phyloP scores from a whole-genome alignment of 2,113 vertebrate genomes.

The Tor tambroides region DNA sequence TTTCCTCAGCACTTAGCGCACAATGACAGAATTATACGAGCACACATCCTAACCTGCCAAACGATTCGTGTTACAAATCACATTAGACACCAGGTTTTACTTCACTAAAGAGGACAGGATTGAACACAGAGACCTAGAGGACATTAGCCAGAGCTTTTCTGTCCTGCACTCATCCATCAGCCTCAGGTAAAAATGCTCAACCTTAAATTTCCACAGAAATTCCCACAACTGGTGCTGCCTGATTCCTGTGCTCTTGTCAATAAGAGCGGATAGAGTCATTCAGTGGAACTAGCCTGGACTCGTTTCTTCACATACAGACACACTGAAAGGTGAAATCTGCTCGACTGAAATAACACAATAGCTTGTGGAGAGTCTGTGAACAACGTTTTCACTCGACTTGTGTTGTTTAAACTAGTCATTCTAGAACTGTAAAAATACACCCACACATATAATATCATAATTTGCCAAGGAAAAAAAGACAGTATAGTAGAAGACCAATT shows the following conservation, averaged over 20 bases:
- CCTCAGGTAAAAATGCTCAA: not conserved
- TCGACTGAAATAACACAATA: not conserved
- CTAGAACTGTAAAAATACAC: not conserved
- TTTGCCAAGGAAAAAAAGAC: not conserved
- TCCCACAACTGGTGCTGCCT: not conserved
- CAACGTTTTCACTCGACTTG: not conserved
- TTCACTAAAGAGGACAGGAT: constrained; percentile 13
- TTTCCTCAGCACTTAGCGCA: constrained; percentile 26
- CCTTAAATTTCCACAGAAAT: constrained; percentile 1
- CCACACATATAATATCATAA: not conserved
- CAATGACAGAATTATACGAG: constrained; percentile 36
- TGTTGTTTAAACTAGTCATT: constrained; percentile 21
- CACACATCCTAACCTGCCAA: constrained; percentile 22
- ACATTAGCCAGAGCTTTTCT: constrained; percentile 28
- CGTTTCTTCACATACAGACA: constrained; percentile 1
- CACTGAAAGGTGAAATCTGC: not conserved
- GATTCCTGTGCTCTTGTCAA: constrained; percentile 9
- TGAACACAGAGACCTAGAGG: not conserved
- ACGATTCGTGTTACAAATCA: constrained; percentile 24
- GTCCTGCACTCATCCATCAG: not conserved
- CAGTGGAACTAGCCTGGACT: constrained; percentile 13
- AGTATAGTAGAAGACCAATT: not conserved
- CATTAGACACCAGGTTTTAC: constrained; percentile 1
- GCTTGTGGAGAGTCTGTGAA: not conserved
- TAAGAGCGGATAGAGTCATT: not conserved